These are phyloP conservation scores for Orthosia gracilis DNA, from an alignment of 2,888 invertebrate genomes.

Conservation along the genomic window DNA sequence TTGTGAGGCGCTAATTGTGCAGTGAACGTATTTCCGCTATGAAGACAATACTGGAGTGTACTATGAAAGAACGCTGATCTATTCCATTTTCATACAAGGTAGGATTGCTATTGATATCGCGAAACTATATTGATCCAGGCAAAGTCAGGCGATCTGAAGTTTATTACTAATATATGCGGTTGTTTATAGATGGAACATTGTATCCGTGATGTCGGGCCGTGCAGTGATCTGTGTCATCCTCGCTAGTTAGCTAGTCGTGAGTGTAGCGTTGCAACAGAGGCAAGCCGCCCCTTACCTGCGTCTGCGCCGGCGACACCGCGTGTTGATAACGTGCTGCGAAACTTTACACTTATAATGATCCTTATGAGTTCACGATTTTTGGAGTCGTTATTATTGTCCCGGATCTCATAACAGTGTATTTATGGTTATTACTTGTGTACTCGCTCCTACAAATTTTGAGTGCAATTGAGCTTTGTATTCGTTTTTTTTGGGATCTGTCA, in stretches of 20 bases:
- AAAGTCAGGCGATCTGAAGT: conserved; percentile 32
- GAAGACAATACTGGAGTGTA: background rate
- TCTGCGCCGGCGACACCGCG: conserved; percentile 44
- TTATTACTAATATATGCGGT: conserved; percentile 63
- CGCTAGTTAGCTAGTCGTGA: conserved; percentile 78
- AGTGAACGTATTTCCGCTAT: background rate
- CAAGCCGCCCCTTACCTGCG: conserved; percentile 60
- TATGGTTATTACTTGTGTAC: conserved; percentile 40
- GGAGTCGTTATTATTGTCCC: conserved; percentile 52
- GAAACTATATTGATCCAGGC: conserved; percentile 16
- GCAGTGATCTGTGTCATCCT: conserved; percentile 79
- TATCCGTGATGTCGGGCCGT: conserved; percentile 76
- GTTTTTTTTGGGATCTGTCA: too few species aligned
- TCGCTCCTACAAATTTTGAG: conserved; percentile 26
- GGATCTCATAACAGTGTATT: conserved; percentile 51
- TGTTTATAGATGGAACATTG: conserved; percentile 69
- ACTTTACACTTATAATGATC: conserved; percentile 65
- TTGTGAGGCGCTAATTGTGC: background rate
- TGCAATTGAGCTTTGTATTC: background rate
- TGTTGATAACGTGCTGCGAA: conserved; percentile 62
- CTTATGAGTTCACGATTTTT: conserved; percentile 67
- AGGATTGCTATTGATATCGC: background rate
- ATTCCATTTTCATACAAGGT: background rate
- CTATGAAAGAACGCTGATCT: background rate
- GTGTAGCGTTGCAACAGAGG: conserved; percentile 69